These are phyloP conservation scores for Cygnus atratus DNA, from an alignment of 2,113 vertebrate species.

Conservation along the genomic window DNA sequence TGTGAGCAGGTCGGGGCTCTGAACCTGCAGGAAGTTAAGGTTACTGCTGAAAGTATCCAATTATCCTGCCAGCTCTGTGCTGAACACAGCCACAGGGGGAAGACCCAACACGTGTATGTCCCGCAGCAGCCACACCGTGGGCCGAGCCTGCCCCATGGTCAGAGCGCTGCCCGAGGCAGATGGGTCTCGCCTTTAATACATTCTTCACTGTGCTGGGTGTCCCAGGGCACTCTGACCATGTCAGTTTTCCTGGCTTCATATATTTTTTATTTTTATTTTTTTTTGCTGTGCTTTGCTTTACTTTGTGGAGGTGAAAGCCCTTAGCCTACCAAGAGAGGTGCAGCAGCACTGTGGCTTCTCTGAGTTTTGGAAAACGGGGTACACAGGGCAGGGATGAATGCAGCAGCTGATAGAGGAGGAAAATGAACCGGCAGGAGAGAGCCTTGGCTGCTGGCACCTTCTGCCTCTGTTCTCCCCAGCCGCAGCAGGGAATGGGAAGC, in stretches of 20 bases:
- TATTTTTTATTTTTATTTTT: neutral
- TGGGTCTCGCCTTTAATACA: neutral
- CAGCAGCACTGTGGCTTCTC: neutral
- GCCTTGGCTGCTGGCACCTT: neutral
- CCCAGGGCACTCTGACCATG: accelerated
- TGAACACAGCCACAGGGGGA: no score
- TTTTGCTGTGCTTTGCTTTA: no score
- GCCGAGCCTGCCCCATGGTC: neutral
- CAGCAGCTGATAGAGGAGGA: neutral
- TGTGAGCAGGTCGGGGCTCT: neutral
- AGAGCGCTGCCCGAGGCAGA: no score
- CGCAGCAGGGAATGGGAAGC: neutral
- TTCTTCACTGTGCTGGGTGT: neutral
- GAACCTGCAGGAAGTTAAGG: neutral
- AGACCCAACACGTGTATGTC: neutral
- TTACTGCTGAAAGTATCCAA: no score
- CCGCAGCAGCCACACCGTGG: neutral
- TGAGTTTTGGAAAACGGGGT: neutral
- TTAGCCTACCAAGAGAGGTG: accelerated
- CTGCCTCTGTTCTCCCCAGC: neutral
- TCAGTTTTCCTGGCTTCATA: neutral
- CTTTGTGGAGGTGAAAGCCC: neutral
- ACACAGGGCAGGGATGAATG: accelerated
- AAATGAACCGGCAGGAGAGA: neutral
- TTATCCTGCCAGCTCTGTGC: neutral